Conservation (phyloP, 2,888 invertebrate genomes). For the Doris montereyensis region DNA sequence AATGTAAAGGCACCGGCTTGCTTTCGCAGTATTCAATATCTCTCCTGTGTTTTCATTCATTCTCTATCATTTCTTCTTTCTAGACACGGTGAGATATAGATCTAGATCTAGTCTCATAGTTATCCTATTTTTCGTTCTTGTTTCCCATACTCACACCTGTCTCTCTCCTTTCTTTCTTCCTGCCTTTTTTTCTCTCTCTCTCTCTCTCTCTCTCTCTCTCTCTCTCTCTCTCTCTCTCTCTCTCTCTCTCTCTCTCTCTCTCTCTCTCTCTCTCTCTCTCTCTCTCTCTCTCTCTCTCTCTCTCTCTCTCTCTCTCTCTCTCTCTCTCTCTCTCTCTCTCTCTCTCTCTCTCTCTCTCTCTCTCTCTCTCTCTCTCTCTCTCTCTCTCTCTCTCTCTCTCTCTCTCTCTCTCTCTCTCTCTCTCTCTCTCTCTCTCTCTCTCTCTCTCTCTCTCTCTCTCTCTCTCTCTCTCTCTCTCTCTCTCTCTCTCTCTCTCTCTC, state of each 20-base stretch:
- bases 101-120: too few relatives aligned
- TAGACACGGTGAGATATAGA: too few relatives aligned
- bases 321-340: constrained; percentile 5
- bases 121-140: too few relatives aligned
- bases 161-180: too few relatives aligned
- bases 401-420: constrained; percentile 21
- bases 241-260: neutral
- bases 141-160: too few relatives aligned
- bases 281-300: neutral
- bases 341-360: neutral
- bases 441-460: constrained; percentile 15
- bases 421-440: constrained; percentile 22
- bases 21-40: too few relatives aligned
- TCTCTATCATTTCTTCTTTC: too few relatives aligned
- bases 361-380: constrained; percentile 5
- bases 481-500: neutral
- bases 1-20: too few relatives aligned
- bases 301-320: constrained; percentile 2
- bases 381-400: constrained; percentile 25
- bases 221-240: constrained; percentile 26
- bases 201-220: constrained; percentile 15
- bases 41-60: too few relatives aligned
- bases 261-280: neutral
- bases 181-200: too few relatives aligned
- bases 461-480: constrained; percentile 13